These are phyloP conservation scores for Florisuga fusca DNA, from an alignment of 2,797 vertebrate species.

Conservation along the genomic window DNA sequence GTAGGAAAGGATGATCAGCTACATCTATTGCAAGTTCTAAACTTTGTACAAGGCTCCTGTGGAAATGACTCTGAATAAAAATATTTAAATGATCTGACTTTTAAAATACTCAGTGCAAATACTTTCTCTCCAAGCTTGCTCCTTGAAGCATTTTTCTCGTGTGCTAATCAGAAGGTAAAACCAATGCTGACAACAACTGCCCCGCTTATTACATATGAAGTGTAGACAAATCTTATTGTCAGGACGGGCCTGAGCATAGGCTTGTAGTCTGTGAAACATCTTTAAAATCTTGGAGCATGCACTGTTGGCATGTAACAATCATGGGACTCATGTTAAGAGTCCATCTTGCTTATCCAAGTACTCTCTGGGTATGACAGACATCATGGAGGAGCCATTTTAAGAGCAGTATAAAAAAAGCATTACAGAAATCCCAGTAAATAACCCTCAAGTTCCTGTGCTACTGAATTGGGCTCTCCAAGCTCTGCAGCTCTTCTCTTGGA, in stretches of 20 bases:
- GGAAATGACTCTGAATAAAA: background rate
- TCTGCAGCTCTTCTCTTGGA: background rate
- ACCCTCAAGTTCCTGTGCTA: background rate
- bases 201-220: background rate
- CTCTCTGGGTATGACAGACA: background rate
- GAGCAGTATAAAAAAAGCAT: background rate
- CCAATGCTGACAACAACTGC: background rate
- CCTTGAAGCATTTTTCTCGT: background rate
- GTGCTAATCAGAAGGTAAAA: background rate
- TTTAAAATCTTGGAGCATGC: fast-evolving
- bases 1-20: background rate
- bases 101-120: background rate
- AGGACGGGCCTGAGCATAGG: background rate
- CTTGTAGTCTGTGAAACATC: background rate
- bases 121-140: background rate
- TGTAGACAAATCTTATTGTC: background rate
- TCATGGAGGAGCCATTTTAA: background rate
- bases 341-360: background rate
- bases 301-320: fast-evolving
- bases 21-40: background rate
- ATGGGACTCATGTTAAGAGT: background rate
- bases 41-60: background rate
- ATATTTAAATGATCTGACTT: background rate
- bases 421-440: background rate
- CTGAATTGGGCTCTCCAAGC: background rate